These are phyloP conservation scores for Drosophila rubida DNA, from an alignment of 2,888 invertebrate species.

Conservation along the genomic window DNA sequence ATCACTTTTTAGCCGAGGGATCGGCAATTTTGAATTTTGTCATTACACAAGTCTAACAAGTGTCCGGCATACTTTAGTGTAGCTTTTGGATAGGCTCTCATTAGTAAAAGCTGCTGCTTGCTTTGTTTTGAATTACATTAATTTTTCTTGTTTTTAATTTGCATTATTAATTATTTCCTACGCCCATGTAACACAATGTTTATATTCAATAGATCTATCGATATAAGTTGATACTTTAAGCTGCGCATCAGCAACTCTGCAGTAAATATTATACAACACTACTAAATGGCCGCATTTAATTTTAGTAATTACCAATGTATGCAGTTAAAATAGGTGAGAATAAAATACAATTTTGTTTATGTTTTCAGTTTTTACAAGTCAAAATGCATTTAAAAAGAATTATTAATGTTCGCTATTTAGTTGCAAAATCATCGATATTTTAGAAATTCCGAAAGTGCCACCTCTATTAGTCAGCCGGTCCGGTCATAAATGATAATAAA, in stretches of 20 bases:
- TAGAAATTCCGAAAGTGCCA: no score
- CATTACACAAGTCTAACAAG: neutral
- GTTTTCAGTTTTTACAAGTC: no score
- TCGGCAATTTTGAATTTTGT: neutral
- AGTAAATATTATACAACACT: slow-evolving; percentile 3
- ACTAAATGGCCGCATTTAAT: no score
- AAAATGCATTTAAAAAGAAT: no score
- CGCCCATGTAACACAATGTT: slow-evolving; percentile 16
- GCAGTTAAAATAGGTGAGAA: no score
- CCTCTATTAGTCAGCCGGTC: slow-evolving; percentile 33
- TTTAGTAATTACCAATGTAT: no score
- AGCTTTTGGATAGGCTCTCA: neutral
- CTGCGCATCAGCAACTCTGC: neutral
- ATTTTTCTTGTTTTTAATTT: neutral
- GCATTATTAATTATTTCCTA: slow-evolving; percentile 2
- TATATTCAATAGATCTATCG: slow-evolving; percentile 24
- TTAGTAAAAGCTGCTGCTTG: neutral
- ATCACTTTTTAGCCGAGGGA: slow-evolving; percentile 10
- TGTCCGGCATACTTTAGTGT: neutral
- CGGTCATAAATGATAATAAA: slow-evolving; percentile 35
- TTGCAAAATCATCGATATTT: neutral
- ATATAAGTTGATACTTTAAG: neutral
- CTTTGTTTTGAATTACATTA: neutral
- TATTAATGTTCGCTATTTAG: no score
- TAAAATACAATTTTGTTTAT: no score